Conservation (phyloP, 2,888 invertebrate species). For the Phragmatobia fuliginosa region DNA sequence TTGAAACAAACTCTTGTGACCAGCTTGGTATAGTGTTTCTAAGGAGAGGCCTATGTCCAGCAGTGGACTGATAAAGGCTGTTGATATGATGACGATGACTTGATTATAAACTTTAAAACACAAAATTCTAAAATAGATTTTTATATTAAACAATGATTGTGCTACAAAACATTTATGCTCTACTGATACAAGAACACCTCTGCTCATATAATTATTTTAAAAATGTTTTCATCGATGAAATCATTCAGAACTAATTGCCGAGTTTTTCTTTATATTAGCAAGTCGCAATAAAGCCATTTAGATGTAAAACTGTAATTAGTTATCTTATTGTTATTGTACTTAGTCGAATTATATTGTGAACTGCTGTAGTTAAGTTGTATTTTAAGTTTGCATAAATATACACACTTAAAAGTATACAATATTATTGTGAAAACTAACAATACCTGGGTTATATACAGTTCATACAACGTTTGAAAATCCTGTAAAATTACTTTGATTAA, state of each 20-base stretch:
- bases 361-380: neutral
- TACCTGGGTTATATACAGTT: neutral
- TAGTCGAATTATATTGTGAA: neutral
- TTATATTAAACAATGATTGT: neutral
- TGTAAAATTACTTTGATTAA: neutral
- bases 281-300: neutral
- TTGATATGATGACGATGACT: no score
- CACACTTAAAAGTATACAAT: neutral
- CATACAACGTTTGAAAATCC: neutral
- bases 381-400: neutral
- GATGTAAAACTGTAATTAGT: neutral
- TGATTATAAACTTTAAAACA: neutral
- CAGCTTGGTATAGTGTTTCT: no score
- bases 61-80: no score
- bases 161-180: neutral
- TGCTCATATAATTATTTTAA: neutral
- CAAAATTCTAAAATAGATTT: neutral
- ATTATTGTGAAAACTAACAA: neutral
- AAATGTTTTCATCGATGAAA: neutral
- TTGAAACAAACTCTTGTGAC: no score
- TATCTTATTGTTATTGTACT: neutral
- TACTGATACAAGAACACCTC: neutral
- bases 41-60: no score
- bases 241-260: neutral
- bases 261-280: neutral